Base-by-base conservation (phyloP, 2,797 vertebrate genomes). In the Peromyscus melanophrys region DNA sequence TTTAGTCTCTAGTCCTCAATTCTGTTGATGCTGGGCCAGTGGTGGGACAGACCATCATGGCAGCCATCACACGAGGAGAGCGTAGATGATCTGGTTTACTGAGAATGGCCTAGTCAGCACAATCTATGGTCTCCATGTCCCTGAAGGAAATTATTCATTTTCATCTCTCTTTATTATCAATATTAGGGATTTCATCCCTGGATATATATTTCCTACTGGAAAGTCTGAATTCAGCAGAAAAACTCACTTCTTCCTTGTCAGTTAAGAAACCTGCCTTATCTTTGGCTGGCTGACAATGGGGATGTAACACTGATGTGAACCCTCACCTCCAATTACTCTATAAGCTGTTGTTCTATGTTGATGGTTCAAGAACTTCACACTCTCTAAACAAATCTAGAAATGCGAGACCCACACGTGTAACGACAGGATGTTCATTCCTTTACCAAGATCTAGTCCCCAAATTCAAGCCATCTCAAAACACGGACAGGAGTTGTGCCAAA, bases 381-480 rank as follows among this genome's bases (percentile, higher is more conserved):
- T 83, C 63, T 81, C 57, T 76, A 43, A 91, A 86, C 57, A 77
- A 84, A 89, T 40, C 13, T 46, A 55, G 25, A 94, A 77, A 86
- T 29, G 0, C 16, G 61, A 93, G 37, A 52, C 13, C 16, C 13
- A 55, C 7, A 6, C 3, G 34, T 0, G 1, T 0, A 69, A 14
- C 3, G 52, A 59, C 34, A 92, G 10, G 43, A 82, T 34, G 12
- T 37, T 67, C n/a, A 67, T 80, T 83, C 94, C 34, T 77, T 91
- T 69, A 87, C 6, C 31, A 80, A 63, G 46, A 78, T 14, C 37
- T 67, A 73, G 63, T 82, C 46, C 81, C 61, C 27, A 63, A 94
- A 95, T 55, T 69, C 61, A 31, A 73, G 59, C 16, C 87, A 90
- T 80, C 75, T 93, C 52, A 76, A 94, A 63, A n/a, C 37, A 31